These are phyloP conservation scores for Oncorhynchus tshawytscha DNA, from an alignment of 2,113 vertebrate species.

Conservation along the genomic window DNA sequence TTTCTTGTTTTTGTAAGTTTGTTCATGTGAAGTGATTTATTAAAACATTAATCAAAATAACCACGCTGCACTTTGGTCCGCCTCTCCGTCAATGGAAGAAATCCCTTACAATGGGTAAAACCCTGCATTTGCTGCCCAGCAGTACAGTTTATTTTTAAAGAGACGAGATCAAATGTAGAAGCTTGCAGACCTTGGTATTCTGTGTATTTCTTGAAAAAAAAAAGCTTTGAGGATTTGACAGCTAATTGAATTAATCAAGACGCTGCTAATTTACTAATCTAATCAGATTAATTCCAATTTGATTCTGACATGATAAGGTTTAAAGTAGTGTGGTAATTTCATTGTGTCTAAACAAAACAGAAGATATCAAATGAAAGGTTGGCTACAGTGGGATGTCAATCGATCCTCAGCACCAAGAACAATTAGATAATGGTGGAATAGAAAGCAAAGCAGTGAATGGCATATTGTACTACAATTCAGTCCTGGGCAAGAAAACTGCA, in stretches of 20 bases:
- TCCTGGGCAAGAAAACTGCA: no score
- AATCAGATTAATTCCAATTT: not conserved
- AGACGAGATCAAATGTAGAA: not conserved
- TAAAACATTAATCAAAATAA: no score
- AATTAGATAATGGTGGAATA: not conserved
- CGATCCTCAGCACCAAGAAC: not conserved
- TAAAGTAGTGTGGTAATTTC: not conserved
- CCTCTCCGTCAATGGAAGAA: no score
- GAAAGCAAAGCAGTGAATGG: no score
- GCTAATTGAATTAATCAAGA: slow-evolving; percentile 6
- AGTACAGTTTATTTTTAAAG: not conserved
- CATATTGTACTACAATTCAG: no score
- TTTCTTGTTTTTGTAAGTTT: no score
- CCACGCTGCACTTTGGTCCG: no score
- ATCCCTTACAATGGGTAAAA: no score
- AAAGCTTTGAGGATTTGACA: not conserved
- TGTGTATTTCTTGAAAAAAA: not conserved
- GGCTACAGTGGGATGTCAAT: not conserved
- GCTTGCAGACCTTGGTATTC: not conserved
- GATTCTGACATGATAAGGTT: not conserved
- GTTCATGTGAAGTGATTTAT: no score
- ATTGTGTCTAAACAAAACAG: not conserved
- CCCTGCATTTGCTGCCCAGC: not conserved
- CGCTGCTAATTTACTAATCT: not conserved
- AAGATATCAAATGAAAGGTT: not conserved